Base-by-base conservation (phyloP, 2,888 invertebrate genomes). In the Euclidia mi region DNA sequence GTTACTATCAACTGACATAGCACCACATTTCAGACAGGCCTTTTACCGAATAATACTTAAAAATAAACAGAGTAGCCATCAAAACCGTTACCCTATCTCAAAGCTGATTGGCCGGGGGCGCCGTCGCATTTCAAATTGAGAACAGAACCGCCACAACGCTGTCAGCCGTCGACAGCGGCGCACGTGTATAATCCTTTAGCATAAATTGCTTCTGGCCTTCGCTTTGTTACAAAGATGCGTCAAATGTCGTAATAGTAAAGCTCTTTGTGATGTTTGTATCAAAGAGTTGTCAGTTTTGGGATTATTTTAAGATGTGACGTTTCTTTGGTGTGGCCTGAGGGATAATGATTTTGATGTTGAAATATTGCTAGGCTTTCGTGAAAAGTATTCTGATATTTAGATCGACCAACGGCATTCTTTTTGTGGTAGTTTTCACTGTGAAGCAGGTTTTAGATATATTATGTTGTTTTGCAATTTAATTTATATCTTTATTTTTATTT, bases 161-260 rank as follows among this genome's bases (percentile, higher is more conserved):
- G 84, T 81, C 85, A 81, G 78, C 66, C 29, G 52, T 68, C 68
- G 67, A 65, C 56, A 70, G 32, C 61, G 48, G 62, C 70, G 70
- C 78, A 78, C 85, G 80, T 74, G 66, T 72, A 55, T 37, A 35
- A 40, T 9, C 38, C 28, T 32, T 38, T 41, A 55, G 25, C 42
- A 34, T 7, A 50, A 58, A 69, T 65, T 53, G 78, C 81, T 78
- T 43, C 63, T 50, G 77, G 82, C 77, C 44, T 65, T 73, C 40
- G 44, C 74, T 74, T 74, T 66, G 69, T 49, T 31, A 68, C 82
- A 83, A 81, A 83, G 82, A 72, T 64, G 64, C 66, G 71, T 78
- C 82, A 77, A 66, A 67, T 63, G 65, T 74, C 69, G 62, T 64
- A 51, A 57, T 40, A 15, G 42, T 10, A 34, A 47, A 49, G 38